Percentiles rank a stretch among this genome's conserved stretches.
Evolutionary conservation across 2,113 vertebrate genomes (phyloP).

Genomic region (Chlamydotis undulata): DNA sequence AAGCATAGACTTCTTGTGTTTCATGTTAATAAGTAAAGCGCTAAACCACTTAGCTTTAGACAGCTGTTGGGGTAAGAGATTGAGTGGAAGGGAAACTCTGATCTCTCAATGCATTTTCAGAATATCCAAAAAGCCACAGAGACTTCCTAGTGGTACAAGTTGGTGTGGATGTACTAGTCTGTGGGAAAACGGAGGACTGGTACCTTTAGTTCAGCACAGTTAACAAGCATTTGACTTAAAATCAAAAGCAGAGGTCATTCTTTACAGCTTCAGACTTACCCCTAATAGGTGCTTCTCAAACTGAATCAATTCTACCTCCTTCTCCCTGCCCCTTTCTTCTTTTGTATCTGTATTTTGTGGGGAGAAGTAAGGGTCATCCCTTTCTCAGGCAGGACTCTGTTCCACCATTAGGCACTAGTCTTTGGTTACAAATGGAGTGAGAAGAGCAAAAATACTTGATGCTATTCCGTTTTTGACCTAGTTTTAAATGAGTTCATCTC

Average conservation of each 20-base stretch:
- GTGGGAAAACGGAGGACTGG: neutral
- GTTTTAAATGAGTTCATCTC: neutral
- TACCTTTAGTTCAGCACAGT: neutral
- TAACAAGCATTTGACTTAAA: neutral
- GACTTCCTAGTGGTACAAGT: neutral
- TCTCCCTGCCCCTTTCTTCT: neutral
- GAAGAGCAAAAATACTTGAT: neutral
- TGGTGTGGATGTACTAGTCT: neutral
- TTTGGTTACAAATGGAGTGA: neutral
- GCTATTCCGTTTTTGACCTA: neutral
- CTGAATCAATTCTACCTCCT: neutral
- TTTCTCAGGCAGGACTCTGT: neutral
- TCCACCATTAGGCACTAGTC: neutral
- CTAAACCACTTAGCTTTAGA: neutral
- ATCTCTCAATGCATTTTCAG: neutral
- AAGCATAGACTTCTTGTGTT: neutral
- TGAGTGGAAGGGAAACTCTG: neutral
- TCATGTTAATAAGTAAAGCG: neutral
- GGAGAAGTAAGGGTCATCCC: neutral
- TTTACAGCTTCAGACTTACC: neutral
- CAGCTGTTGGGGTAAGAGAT: neutral
- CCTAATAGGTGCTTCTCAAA: neutral
- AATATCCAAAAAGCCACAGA: neutral
- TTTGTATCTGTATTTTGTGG: accelerated
- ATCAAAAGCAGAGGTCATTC: neutral